Evolutionary conservation across 2,113 vertebrate species (phyloP).

Genomic region (Manacus vitellinus): DNA sequence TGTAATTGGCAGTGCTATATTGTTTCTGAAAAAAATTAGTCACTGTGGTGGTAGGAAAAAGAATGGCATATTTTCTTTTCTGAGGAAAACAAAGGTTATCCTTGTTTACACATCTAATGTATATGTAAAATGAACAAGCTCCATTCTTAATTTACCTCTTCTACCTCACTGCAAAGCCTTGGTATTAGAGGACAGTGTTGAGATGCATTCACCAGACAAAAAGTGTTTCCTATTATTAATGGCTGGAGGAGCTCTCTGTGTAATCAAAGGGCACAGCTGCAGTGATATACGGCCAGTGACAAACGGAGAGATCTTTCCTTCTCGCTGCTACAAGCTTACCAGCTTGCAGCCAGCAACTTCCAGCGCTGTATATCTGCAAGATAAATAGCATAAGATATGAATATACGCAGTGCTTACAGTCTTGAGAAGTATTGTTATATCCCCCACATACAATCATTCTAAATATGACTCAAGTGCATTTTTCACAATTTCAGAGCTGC

Average conservation of each 20-base stretch:
- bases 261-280: conserved; percentile 84
- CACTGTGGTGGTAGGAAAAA: background rate
- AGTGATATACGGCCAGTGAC: conserved; percentile 81
- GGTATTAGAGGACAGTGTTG: conserved; percentile 63
- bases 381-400: conserved; percentile 79
- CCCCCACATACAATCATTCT: conserved; percentile 75
- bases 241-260: conserved; percentile 77
- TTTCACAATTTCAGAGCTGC: conserved; percentile 76
- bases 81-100: conserved; percentile 64
- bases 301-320: conserved; percentile 72
- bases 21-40: conserved; percentile 26
- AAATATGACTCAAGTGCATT: conserved; percentile 72
- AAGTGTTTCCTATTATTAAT: conserved; percentile 82
- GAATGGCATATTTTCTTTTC: conserved; percentile 23
- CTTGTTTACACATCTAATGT: conserved; percentile 45
- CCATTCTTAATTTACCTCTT: conserved; percentile 72
- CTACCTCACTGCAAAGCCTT: conserved; percentile 61
- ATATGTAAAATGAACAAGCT: conserved; percentile 64
- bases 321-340: conserved; percentile 69
- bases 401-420: conserved; percentile 76
- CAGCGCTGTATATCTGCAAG: conserved; percentile 77
- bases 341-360: conserved; percentile 73
- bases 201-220: conserved; percentile 79
- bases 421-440: conserved; percentile 78
- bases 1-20: conserved; percentile 27